Evolutionary conservation across 2,797 vertebrate species (phyloP), one percentile per base, ranked within the genome.

Genomic region (Emys orbicularis): DNA sequence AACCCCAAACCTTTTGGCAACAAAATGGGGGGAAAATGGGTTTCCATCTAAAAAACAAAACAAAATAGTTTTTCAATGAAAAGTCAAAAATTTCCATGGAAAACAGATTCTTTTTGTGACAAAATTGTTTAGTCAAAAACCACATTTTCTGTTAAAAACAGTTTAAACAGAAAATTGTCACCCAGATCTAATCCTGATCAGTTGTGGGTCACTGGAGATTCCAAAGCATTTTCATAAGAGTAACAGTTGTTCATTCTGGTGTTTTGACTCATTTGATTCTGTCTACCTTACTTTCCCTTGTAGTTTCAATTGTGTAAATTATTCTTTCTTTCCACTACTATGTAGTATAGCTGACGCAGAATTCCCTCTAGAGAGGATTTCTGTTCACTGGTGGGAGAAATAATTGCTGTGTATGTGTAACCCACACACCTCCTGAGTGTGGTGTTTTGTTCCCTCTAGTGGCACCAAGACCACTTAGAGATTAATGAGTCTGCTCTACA

Each of bases 61-160:
- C 10, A 37, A 54, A 91, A 47, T 2, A 81, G 29, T 80, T 94
- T 90, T 89, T 1, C 44, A 80, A 61, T 54, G 57, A 16, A 49
- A 86, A 65, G 49, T 87, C 76, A 90, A 85, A 83, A 21, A 81
- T 56, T 47, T 76, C 65, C n/a, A 72, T 21, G 68, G 37, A 72
- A 25, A 37, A 18, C 68, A 72, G 29, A 81, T 12, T 5, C 21
- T 87, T 27, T 37, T 8, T 77, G 88, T 34, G 21, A 84, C 91
- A 90, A 79, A 57, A 50, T 37, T 83, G 44, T 84, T 72, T 57
- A 88, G 12, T 53, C 77, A 83, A 77, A 93, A 90, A 3, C 19
- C 61, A 79, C 47, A 80, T 90, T 12, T 90, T 93, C 53, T 89
- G 21, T 25, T 94, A 92, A 92, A 93, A 95, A 81, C 34, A 76